phyloP scores from a whole-genome alignment of 1,140 invertebrate genomes.

The Drosophila pseudoobscura region DNA sequence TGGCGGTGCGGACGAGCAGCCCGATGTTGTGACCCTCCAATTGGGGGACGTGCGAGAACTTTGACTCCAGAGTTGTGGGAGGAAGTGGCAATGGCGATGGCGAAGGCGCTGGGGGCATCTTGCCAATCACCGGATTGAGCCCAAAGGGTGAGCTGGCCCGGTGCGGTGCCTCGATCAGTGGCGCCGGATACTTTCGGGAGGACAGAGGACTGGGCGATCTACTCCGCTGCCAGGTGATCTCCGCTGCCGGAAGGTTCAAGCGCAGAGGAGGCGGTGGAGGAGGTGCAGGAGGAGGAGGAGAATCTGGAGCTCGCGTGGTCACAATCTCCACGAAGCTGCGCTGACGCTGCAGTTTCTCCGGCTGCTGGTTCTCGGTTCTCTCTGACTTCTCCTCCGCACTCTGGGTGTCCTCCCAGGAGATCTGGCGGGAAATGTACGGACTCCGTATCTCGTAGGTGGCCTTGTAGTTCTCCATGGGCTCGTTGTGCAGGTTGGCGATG shows the following conservation, averaged over 20 bases:
- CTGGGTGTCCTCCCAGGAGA: constrained; percentile 73
- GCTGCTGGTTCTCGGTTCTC: not conserved
- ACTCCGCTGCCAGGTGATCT: constrained; percentile 41
- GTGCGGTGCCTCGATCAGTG: constrained; percentile 66
- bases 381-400: constrained; percentile 3
- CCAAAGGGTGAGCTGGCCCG: constrained; percentile 71
- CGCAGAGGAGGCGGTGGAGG: constrained; percentile 4
- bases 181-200: constrained; percentile 68
- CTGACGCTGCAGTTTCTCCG: constrained; percentile 40
- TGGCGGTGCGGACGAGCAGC: constrained; percentile 63
- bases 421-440: constrained; percentile 71
- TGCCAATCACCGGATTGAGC: constrained; percentile 56
- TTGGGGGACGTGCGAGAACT: constrained; percentile 64
- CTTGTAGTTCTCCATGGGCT: constrained; percentile 68
- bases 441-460: constrained; percentile 78
- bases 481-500: constrained; percentile 63
- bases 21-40: constrained; percentile 78
- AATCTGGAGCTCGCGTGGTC: constrained; percentile 37
- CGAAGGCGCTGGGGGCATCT: not conserved
- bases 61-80: constrained; percentile 10
- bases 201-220: constrained; percentile 64
- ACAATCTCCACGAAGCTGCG: constrained; percentile 66
- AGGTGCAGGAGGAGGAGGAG: not conserved
- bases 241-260: constrained; percentile 1
- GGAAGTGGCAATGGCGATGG: constrained; percentile 27